These are phyloP conservation scores for Drosophila flavopinicola DNA, from an alignment of 2,888 invertebrate species.

Conservation along the genomic window DNA sequence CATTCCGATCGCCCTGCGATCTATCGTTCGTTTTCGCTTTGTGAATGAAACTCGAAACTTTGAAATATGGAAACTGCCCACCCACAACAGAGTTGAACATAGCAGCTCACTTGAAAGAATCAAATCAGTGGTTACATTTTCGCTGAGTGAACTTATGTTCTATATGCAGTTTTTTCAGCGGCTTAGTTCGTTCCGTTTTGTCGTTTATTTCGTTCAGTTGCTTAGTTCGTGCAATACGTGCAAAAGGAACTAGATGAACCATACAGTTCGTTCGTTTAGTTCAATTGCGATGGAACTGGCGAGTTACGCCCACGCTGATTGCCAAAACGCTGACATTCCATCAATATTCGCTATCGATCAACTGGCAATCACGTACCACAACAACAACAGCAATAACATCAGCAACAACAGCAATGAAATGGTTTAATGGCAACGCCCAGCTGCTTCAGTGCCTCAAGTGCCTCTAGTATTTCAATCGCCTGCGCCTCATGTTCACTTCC, in stretches of 20 bases:
- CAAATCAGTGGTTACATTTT: too few species aligned
- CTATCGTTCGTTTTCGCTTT: slow-evolving; percentile 40
- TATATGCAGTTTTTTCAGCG: too few species aligned
- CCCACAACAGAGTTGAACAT: too few species aligned
- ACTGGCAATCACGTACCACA: slow-evolving; percentile 61
- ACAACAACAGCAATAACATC: slow-evolving; percentile 7
- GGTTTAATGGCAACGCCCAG: slow-evolving; percentile 45
- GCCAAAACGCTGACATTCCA: slow-evolving; percentile 44
- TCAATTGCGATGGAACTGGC: too few species aligned
- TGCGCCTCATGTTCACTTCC: slow-evolving; percentile 57
- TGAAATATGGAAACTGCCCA: slow-evolving; percentile 7
- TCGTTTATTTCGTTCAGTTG: too few species aligned
- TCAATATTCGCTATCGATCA: slow-evolving; percentile 56
- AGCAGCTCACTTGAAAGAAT: too few species aligned
- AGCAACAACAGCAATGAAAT: slow-evolving; percentile 11
- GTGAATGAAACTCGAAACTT: slow-evolving; percentile 52
- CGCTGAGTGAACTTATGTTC: too few species aligned
- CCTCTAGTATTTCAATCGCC: slow-evolving; percentile 24
- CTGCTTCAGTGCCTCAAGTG: slow-evolving; percentile 29
- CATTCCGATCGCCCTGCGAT: slow-evolving; percentile 48
- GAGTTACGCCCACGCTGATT: slow-evolving; percentile 19
- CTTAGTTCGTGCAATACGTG: too few species aligned
- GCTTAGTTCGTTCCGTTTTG: too few species aligned
- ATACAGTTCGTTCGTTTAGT: too few species aligned
- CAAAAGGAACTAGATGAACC: too few species aligned